phyloP scores from a whole-genome alignment of 1,140 invertebrate species.

The Phenacoccus solenopsis region DNA sequence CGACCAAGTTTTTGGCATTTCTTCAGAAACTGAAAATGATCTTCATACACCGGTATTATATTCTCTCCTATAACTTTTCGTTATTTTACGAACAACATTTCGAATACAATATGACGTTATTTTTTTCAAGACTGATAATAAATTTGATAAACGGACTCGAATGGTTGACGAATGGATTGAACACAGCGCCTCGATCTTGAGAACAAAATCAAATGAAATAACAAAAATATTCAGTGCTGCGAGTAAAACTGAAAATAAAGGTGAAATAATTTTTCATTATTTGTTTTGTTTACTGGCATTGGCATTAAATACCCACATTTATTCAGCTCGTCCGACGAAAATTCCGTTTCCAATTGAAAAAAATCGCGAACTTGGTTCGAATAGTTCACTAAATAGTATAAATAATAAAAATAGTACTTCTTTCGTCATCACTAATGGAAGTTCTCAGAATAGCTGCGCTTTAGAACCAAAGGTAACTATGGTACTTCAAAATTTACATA shows the following conservation, averaged over 20 bases:
- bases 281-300: too few species aligned
- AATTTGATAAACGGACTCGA: not conserved
- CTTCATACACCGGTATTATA: too few species aligned
- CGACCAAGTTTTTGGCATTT: slow-evolving; percentile 5
- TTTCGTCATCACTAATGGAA: not conserved
- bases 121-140: not conserved
- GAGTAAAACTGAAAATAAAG: not conserved
- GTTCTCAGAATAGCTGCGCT: not conserved
- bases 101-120: too few species aligned
- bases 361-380: not conserved
- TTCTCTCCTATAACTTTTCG: too few species aligned
- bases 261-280: too few species aligned
- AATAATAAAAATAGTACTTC: too few species aligned
- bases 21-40: not conserved
- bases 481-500: too few species aligned
- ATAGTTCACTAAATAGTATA: not conserved
- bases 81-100: too few species aligned
- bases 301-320: too few species aligned
- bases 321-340: not conserved
- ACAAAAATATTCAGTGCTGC: not conserved
- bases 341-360: not conserved
- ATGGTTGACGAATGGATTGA: slow-evolving; percentile 9
- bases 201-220: not conserved
- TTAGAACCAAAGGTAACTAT: not conserved
- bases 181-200: not conserved